phyloP scores from a whole-genome alignment of 2,113 vertebrate genomes.

The Poeciliopsis prolifica region DNA sequence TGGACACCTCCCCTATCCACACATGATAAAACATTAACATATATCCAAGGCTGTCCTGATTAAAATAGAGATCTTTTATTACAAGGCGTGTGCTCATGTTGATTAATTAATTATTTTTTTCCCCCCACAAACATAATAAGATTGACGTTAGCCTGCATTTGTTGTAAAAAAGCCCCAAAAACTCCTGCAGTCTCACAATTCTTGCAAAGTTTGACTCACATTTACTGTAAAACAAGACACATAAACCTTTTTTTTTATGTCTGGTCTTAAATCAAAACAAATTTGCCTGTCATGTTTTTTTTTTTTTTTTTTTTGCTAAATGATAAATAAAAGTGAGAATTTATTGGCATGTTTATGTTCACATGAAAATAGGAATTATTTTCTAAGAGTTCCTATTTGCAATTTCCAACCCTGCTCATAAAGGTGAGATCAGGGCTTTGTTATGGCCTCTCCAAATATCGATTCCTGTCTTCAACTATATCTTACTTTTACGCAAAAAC shows the following conservation, averaged over 20 bases:
- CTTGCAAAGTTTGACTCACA: slow-evolving; percentile 19
- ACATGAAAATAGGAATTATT: not conserved
- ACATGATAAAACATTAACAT: slow-evolving; percentile 70
- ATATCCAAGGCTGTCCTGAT: slow-evolving; percentile 71
- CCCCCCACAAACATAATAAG: slow-evolving; percentile 51
- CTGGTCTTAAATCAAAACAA: not conserved
- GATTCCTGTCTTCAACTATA: not conserved
- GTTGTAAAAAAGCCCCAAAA: slow-evolving; percentile 2
- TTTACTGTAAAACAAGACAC: not conserved
- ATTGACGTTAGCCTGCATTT: slow-evolving; percentile 55
- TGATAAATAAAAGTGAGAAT: not conserved
- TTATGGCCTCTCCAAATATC: not conserved
- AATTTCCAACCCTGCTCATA: not conserved
- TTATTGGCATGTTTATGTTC: not conserved
- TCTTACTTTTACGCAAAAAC: slow-evolving; percentile 2
- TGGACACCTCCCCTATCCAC: slow-evolving; percentile 43
- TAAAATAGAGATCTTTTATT: slow-evolving; percentile 70
- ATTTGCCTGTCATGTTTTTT: not conserved
- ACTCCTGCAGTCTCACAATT: slow-evolving; percentile 18
- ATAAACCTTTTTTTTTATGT: too few relatives aligned
- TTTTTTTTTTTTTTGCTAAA: not conserved
- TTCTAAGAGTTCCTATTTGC: not conserved
- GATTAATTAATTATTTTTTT: slow-evolving; percentile 65
- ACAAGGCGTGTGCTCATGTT: slow-evolving; percentile 64
- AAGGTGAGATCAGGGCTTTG: not conserved